Base-by-base conservation (phyloP, 2,113 vertebrate genomes). In the Salvelinus fontinalis region DNA sequence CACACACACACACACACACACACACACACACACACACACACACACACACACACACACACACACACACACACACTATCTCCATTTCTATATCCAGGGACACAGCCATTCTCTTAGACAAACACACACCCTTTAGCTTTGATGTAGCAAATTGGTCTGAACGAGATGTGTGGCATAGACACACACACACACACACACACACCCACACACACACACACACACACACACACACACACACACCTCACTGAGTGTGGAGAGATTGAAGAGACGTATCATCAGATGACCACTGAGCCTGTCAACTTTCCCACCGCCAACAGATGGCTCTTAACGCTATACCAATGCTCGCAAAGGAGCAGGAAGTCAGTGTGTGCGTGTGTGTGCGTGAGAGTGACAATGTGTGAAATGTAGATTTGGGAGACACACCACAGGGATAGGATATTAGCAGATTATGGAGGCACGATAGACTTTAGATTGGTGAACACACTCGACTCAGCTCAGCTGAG, bases 221-320 rank as follows among this genome's bases (percentile, higher is more conserved):
- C 24, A 24, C 24, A 80, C 79, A 18, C 39, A 78, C 68, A 48
- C n/a, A 22, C 72, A 27, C n/a, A 26, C 71, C 70, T 24, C 26
- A 66, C 54, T 73, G 72, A 81, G 68, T 49, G 71, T 3, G 65
- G 12, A 81, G 51, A 73, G 54, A 75, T 78, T 73, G 67, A 73
- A 80, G 67, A 24, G 66, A 48, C 16, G 5, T 18, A 54, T 62
- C 72, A 74, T 74, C 51, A 88, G 78, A 86, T 76, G 77, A 79
- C 81, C 75, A 79, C 71, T 59, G 78, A 75, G 71, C 76, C 85
- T 81, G 66, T 73, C 82, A 84, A 22, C 77, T 81, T 83, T 80
- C 85, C 74, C 27, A 1, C 27, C 81, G 77, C 81, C 74, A 69
- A 82, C 75, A 73, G 75, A 88, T 80, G 73, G 76, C 70, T 70